Percentiles rank a stretch among this genome's conserved stretches.
Conservation (phyloP, 2,113 vertebrate genomes). For the Ophiodon elongatus region DNA sequence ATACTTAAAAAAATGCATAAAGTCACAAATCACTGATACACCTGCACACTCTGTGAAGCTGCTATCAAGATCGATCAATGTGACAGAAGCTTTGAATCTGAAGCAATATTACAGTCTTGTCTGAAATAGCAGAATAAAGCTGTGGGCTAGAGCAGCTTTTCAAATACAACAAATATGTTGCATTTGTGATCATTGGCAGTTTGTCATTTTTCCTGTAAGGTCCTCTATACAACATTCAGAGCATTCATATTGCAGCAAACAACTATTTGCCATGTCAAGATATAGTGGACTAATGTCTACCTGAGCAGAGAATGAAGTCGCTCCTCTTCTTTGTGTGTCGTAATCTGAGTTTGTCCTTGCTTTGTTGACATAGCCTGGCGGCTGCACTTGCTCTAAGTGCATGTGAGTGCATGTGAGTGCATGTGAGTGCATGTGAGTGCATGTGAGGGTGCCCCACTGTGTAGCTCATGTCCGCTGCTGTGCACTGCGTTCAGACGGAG, state of each 20-base stretch:
- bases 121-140: constrained; percentile 2
- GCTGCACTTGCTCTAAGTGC: background rate
- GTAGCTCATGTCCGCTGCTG: background rate
- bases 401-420: background rate
- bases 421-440: too few relatives aligned
- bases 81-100: constrained; percentile 43
- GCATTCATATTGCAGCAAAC: background rate
- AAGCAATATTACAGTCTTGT: constrained; percentile 33
- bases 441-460: background rate
- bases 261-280: background rate
- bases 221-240: background rate
- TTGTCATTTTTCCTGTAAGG: background rate
- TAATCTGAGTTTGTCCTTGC: background rate
- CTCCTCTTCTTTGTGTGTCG: background rate
- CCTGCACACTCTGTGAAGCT: constrained; percentile 36
- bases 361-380: background rate
- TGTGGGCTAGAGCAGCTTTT: background rate
- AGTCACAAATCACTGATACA: constrained; percentile 39
- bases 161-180: constrained; percentile 9
- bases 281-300: background rate
- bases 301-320: background rate
- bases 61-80: constrained; percentile 36
- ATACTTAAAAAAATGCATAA: constrained; percentile 44
- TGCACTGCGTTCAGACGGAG: background rate
- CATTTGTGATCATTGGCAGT: background rate